These are phyloP conservation scores for Panzeria rudis DNA, from an alignment of 2,888 invertebrate genomes.

Conservation along the genomic window DNA sequence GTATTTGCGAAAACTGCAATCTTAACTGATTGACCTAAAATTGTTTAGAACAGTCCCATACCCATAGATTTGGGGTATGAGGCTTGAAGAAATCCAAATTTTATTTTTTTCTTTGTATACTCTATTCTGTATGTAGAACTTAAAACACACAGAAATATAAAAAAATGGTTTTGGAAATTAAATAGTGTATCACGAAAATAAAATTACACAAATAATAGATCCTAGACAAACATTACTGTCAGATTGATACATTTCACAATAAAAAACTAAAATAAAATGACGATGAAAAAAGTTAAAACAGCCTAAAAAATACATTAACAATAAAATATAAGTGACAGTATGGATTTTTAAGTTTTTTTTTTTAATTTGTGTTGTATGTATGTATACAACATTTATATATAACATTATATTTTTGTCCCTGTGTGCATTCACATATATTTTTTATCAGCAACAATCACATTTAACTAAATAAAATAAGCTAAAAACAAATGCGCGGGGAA, in stretches of 20 bases:
- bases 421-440: constrained; percentile 59
- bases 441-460: constrained; percentile 81
- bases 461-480: constrained; percentile 77
- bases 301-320: constrained; percentile 55
- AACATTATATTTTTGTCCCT: constrained; percentile 38
- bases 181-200: background rate
- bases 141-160: too few relatives aligned
- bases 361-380: background rate
- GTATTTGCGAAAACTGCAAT: too few relatives aligned
- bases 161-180: too few relatives aligned
- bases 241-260: constrained; percentile 66
- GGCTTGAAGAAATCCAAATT: too few relatives aligned
- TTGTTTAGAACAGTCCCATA: too few relatives aligned
- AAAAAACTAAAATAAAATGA: constrained; percentile 32
- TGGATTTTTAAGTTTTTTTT: constrained; percentile 32
- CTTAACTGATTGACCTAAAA: too few relatives aligned
- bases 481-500: constrained; percentile 74
- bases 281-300: constrained; percentile 18
- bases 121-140: too few relatives aligned
- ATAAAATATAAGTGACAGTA: constrained; percentile 58
- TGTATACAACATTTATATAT: constrained; percentile 14
- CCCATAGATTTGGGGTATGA: too few relatives aligned
- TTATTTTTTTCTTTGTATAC: too few relatives aligned
- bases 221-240: constrained; percentile 62
- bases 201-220: constrained; percentile 50